A percentile compares a stretch with the other conserved stretches of the same genome.
phyloP scores from a whole-genome alignment of 2,888 invertebrate genomes.

The Microplitis deprimator region DNA sequence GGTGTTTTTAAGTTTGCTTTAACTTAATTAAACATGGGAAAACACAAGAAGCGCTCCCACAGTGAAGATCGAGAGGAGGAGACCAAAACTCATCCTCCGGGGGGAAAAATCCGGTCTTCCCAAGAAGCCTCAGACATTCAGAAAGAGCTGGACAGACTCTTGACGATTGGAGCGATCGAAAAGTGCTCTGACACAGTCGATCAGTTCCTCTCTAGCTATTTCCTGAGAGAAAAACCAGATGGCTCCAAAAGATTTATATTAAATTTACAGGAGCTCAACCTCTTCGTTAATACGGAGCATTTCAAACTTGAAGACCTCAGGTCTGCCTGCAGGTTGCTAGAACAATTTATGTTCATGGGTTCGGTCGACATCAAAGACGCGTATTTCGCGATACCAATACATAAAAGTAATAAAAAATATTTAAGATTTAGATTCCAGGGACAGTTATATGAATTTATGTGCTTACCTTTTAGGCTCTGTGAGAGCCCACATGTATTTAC shows the following conservation, averaged over 20 bases:
- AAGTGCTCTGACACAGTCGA: not conserved
- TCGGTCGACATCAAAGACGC: not conserved
- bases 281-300: not conserved
- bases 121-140: too few species aligned
- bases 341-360: not conserved
- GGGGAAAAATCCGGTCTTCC: too few species aligned
- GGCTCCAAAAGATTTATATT: slow-evolving; percentile 7
- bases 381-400: not conserved
- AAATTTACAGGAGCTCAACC: slow-evolving; percentile 10
- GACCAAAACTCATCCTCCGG: slow-evolving; percentile 5
- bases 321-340: not conserved
- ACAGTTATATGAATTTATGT: slow-evolving; percentile 9
- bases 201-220: slow-evolving; percentile 11
- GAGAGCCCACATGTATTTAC: slow-evolving; percentile 37
- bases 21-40: slow-evolving; percentile 28
- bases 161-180: not conserved
- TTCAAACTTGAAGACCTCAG: slow-evolving; percentile 19
- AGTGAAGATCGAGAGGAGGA: slow-evolving; percentile 27
- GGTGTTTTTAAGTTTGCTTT: not conserved
- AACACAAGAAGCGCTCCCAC: slow-evolving; percentile 34
- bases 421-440: slow-evolving; percentile 8
- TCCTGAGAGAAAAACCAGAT: slow-evolving; percentile 2
- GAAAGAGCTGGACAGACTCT: slow-evolving; percentile 18
- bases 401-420: slow-evolving; percentile 10
- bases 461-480: slow-evolving; percentile 22